Percentiles rank a stretch among this genome's conserved stretches.
phyloP scores from a whole-genome alignment of 2,797 vertebrate species.

The Macrochelys suwanniensis region DNA sequence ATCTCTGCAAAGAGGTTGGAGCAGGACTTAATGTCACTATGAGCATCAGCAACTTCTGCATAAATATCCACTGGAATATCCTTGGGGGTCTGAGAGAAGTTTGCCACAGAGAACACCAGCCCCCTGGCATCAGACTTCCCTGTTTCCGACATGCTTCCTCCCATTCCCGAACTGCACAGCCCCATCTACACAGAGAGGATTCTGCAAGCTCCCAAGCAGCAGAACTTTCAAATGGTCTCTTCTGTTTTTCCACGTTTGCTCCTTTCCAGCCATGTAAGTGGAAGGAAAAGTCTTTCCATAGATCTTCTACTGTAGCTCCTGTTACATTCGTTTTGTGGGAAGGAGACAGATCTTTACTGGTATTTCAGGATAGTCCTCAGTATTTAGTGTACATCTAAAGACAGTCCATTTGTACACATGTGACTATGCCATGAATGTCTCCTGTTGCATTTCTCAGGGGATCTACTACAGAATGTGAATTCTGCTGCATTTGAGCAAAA shows the following conservation, averaged over 20 bases:
- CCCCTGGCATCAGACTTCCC: neutral
- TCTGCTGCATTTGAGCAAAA: neutral
- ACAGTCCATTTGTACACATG: neutral
- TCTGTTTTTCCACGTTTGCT: neutral
- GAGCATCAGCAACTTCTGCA: neutral
- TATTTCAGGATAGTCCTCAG: neutral
- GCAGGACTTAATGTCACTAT: neutral
- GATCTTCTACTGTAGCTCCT: neutral
- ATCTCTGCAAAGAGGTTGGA: neutral
- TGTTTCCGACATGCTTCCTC: neutral
- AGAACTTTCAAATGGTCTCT: neutral
- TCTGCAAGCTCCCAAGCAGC: neutral
- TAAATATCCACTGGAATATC: neutral
- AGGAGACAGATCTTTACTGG: neutral
- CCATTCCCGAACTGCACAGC: neutral
- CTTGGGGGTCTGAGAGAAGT: neutral
- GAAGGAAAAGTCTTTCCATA: neutral
- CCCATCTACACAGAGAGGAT: rapidly evolving
- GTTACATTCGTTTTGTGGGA: neutral
- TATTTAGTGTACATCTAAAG: neutral
- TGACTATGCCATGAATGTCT: neutral
- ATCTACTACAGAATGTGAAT: neutral
- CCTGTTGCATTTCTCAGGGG: neutral
- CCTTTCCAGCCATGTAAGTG: neutral
- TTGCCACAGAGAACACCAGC: neutral